Evolutionary conservation across 2,888 invertebrate genomes (phyloP), one percentile per base, ranked within the genome.

Genomic region (Leucophora obtusa): DNA sequence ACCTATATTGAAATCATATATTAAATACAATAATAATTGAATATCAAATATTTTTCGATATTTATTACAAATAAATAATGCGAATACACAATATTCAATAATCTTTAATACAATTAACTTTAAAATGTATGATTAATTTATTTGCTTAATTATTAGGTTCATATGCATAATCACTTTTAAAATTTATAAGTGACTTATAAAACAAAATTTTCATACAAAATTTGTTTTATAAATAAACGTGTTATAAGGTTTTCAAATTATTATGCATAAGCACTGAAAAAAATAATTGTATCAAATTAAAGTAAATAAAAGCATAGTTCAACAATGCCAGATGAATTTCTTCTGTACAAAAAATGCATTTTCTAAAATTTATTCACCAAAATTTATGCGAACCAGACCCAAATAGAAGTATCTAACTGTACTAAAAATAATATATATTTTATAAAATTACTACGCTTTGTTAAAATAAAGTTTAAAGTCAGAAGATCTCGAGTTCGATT

Each of bases 1-100:
- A 35, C 53, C 10, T 28, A 47, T 18, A 51, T 15, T 24, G 17
- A 54, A 33, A 59, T 17, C 28, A 60, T 53, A 54, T 63, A 53
- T 15, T 11, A 60, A 33, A n/a, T 47, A 43, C 17, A 47, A 62
- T 54, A 15, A 35, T 66, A 70, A 24, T 63, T 69, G 69, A 69
- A 69, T 63, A 69, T 65, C 1, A 74, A 70, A 76, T 81, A 83
- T 83, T 79, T 81, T 81, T 81, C 76, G 70, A 79, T 83, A 83
- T 70, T 73, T 80, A 80, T 82, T 79, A 74, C 60, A 59, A 68
- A 33, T 56, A 14, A 74, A 71, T 28, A 62, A 68, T 62, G 47
- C 72, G 63, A 68, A 56, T 76, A 83, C 15, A 73, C 1, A 43
- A 43, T 65, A 82, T 15, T 53, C 70, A 82, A 78, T 70, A 77